A percentile compares a stretch with the other conserved stretches of the same genome.
phyloP scores from a whole-genome alignment of 2,888 invertebrate genomes.

The Xanthorhoe designata region DNA sequence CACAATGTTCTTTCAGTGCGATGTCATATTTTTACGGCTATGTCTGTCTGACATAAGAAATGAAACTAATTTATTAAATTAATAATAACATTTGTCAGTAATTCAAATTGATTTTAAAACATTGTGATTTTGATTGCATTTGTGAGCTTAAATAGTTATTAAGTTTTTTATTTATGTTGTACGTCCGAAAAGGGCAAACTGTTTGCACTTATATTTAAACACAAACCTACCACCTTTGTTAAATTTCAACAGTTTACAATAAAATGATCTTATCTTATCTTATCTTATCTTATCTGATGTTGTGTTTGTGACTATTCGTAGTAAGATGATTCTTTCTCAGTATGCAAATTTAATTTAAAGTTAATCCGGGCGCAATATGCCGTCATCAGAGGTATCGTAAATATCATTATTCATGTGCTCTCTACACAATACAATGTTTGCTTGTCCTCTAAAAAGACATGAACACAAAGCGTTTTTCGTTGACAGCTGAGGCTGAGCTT shows the following conservation, averaged over 20 bases:
- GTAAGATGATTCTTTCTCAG: slow-evolving; percentile 25
- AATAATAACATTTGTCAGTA: slow-evolving; percentile 30
- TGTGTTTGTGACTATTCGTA: slow-evolving; percentile 50
- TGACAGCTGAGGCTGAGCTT: slow-evolving; percentile 73
- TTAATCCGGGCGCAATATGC: slow-evolving; percentile 70
- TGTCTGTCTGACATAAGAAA: slow-evolving; percentile 38
- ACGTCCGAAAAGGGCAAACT: no score
- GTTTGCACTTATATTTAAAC: no score
- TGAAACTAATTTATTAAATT: slow-evolving; percentile 50
- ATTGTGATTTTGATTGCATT: slow-evolving; percentile 49
- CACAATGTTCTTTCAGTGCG: slow-evolving; percentile 53
- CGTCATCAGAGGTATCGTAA: slow-evolving; percentile 61
- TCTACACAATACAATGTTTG: slow-evolving; percentile 76
- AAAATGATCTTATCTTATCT: no score
- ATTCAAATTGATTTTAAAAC: slow-evolving; percentile 48
- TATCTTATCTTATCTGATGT: no score
- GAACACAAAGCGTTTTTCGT: slow-evolving; percentile 63
- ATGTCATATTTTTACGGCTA: slow-evolving; percentile 46
- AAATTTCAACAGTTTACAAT: no score
- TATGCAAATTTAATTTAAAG: slow-evolving; percentile 73
- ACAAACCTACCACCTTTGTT: no score
- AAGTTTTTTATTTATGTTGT: no score
- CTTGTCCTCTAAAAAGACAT: slow-evolving; percentile 72
- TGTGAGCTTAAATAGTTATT: no score
- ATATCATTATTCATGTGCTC: slow-evolving; percentile 78